A percentile compares a stretch with the other conserved stretches of the same genome.
phyloP scores from a whole-genome alignment of 2,888 invertebrate genomes.

The Saturnia japonica region DNA sequence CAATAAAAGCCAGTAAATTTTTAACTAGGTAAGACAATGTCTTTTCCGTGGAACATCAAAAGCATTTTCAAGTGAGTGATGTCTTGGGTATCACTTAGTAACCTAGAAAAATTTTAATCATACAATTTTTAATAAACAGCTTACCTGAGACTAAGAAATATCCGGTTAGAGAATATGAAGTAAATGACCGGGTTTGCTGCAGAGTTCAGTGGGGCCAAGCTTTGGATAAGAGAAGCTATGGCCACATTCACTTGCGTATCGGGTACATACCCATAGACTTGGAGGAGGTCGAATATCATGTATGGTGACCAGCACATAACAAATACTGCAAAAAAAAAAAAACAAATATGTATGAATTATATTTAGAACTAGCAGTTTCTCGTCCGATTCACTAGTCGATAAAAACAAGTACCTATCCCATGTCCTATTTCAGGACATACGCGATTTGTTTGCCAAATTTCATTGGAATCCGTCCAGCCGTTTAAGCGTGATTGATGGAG shows the following conservation, averaged over 20 bases:
- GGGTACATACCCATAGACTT: slow-evolving; percentile 90
- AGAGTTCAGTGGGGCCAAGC: slow-evolving; percentile 94
- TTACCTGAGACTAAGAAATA: slow-evolving; percentile 92
- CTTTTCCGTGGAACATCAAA: background rate
- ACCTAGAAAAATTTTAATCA: background rate
- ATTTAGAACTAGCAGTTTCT: no score
- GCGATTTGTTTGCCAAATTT: no score
- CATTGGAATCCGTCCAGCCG: no score
- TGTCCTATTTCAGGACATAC: no score
- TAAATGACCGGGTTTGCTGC: slow-evolving; percentile 97
- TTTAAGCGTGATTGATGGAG: no score
- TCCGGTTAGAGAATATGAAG: slow-evolving; percentile 94
- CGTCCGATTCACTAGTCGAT: no score
- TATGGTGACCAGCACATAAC: slow-evolving; percentile 98
- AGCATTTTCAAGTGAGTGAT: background rate
- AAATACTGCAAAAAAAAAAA: slow-evolving; percentile 85
- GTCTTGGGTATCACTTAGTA: background rate
- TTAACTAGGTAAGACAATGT: background rate
- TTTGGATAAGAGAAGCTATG: slow-evolving; percentile 94
- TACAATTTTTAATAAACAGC: slow-evolving; percentile 23
- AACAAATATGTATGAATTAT: background rate
- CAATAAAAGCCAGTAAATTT: background rate
- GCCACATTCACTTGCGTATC: slow-evolving; percentile 90
- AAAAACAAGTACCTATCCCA: no score
- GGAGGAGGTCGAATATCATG: slow-evolving; percentile 94